A percentile compares a stretch with the other conserved stretches of the same genome.
These are phyloP conservation scores for Drosophila sp. DNA, from an alignment of 1,140 invertebrate genomes.

Conservation along the genomic window DNA sequence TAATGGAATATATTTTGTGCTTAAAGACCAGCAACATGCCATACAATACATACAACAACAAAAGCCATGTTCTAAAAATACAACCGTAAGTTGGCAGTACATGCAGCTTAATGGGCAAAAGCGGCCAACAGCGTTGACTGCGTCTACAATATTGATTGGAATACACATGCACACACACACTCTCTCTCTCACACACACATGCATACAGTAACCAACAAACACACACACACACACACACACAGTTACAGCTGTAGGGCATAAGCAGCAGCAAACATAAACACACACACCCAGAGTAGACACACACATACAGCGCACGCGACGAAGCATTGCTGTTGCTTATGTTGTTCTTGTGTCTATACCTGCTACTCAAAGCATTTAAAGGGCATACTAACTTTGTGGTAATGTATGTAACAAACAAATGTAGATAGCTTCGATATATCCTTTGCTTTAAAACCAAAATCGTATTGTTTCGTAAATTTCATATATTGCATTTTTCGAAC, in stretches of 20 bases:
- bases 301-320: conserved; percentile 17
- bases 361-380: neutral
- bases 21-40: conserved; percentile 76
- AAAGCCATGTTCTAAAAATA: conserved; percentile 78
- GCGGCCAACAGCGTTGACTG: conserved; percentile 75
- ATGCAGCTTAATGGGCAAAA: conserved; percentile 81
- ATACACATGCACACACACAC: conserved; percentile 54
- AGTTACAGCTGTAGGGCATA: conserved; percentile 76
- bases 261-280: conserved; percentile 70
- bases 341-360: conserved; percentile 2
- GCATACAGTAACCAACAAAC: conserved; percentile 3
- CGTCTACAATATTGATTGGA: conserved; percentile 83
- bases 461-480: too few species aligned
- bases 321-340: conserved; percentile 36
- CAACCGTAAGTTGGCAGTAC: conserved; percentile 79
- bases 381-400: neutral
- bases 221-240: conserved; percentile 44
- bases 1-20: conserved; percentile 76
- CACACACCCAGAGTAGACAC: conserved; percentile 46
- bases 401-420: neutral
- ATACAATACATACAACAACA: conserved; percentile 43
- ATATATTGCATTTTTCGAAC: too few species aligned
- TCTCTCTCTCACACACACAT: conserved; percentile 26
- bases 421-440: too few species aligned
- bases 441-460: too few species aligned